These are phyloP conservation scores for Eubasilissa splendida DNA, from an alignment of 2,888 invertebrate genomes.

Conservation along the genomic window DNA sequence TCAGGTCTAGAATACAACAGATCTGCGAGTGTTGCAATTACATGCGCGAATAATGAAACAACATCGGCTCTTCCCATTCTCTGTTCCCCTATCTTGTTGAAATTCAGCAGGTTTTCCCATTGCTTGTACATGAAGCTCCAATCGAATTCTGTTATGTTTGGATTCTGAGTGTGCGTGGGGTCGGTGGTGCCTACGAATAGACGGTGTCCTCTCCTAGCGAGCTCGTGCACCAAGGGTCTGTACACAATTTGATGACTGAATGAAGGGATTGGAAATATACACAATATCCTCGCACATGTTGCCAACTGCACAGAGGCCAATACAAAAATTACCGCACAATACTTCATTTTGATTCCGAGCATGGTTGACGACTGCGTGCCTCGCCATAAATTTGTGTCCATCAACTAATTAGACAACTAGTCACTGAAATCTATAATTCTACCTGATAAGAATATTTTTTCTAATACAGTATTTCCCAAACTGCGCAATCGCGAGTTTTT, in stretches of 20 bases:
- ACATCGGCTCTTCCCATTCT: neutral
- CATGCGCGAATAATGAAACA: neutral
- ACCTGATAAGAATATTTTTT: too few relatives aligned
- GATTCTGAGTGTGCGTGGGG: constrained; percentile 4
- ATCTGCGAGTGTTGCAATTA: neutral
- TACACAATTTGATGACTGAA: constrained; percentile 41
- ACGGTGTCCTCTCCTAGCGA: constrained; percentile 40
- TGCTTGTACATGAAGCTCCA: constrained; percentile 22
- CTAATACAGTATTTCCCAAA: too few relatives aligned
- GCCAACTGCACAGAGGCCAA: neutral
- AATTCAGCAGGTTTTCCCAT: constrained; percentile 8
- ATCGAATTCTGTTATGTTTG: constrained; percentile 38
- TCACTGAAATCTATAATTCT: too few relatives aligned
- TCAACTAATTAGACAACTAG: too few relatives aligned
- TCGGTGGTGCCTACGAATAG: constrained; percentile 34
- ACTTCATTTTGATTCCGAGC: neutral
- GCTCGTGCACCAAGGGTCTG: constrained; percentile 23
- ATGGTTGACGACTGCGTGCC: neutral
- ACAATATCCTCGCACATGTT: constrained; percentile 42
- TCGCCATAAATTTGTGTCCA: too few relatives aligned
- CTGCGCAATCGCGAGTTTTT: too few relatives aligned
- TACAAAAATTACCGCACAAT: neutral
- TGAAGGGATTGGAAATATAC: constrained; percentile 34
- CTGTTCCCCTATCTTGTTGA: constrained; percentile 16
- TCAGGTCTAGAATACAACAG: neutral